Evolutionary conservation across 2,888 invertebrate genomes (phyloP), one percentile per base, ranked within the genome.

Genomic region (Trichogramma evanescens): DNA sequence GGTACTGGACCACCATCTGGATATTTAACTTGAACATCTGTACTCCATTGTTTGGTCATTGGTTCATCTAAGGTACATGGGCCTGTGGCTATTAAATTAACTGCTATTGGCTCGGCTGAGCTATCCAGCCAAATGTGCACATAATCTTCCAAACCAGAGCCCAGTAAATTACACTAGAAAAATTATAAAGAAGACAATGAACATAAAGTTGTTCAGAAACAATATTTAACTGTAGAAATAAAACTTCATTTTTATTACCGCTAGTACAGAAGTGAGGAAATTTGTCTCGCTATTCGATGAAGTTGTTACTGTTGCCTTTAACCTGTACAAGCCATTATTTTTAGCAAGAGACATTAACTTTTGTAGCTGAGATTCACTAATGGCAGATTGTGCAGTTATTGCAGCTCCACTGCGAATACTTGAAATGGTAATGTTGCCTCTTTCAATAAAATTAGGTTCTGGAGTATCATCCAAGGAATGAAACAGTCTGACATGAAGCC

Each of bases 1-100:
- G 97, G 97, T 85, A 87, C 82, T 56, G 94, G 93, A 6, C 92
- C 95, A 67, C 85, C 82, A 71, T 93, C 91, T 51, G 91, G 86
- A 72, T 91, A 88, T 66, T 88, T 86, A 0, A 95, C 84, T 69
- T 87, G 84, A 42, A 95, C 87, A 68, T 86, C 87, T 0, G 93
- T 92, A 65, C 87, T 88, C 72, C 76, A 77, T 76, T 93, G 87
- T 50, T 81, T 79, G 58, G 81, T 81, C 6, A 82, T 71, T 41
- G 80, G 80, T 56, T 75, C 76, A 4, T 78, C 63, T 1, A 76
- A 66, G 2, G 74, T 75, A 57, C 77, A 73, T 45, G 80, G 78
- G 59, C 80, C 79, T 59, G 80, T 79, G 0, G 82, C 82, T 48
- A 85, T 84, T 68, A 82, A 72, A 45, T 82, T 83, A 6, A 91